Conservation (phyloP, 2,113 vertebrate genomes). For the Baryphthengus martii region DNA sequence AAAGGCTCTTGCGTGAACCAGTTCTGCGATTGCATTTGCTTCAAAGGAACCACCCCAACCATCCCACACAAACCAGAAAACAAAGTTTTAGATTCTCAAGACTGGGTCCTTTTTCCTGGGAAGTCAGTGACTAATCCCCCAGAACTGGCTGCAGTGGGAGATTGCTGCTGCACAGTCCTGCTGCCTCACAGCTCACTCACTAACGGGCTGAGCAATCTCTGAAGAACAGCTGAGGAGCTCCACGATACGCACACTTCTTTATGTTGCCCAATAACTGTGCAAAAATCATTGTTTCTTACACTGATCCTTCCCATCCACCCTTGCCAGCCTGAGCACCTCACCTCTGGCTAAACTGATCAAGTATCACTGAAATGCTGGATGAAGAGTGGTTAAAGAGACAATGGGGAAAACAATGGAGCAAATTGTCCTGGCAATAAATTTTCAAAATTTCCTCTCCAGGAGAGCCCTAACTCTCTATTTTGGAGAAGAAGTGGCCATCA, state of each 20-base stretch:
- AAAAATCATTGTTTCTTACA: neutral
- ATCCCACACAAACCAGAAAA: rapidly evolving
- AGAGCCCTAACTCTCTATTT: neutral
- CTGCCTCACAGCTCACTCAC: neutral
- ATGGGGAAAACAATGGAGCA: neutral
- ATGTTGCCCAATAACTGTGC: neutral
- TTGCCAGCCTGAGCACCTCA: neutral
- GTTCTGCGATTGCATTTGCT: neutral
- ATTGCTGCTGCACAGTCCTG: neutral
- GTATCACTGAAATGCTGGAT: neutral
- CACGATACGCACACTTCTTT: neutral
- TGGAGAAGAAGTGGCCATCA: neutral
- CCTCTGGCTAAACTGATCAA: neutral
- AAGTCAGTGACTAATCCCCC: constrained; percentile 18
- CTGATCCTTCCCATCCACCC: neutral
- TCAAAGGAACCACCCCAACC: neutral
- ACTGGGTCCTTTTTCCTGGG: neutral
- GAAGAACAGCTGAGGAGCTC: neutral
- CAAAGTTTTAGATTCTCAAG: neutral
- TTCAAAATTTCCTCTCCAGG: neutral
- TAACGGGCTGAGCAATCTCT: neutral
- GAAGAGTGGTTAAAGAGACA: neutral
- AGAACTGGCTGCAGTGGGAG: neutral
- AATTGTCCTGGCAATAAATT: neutral
- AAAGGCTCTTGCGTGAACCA: neutral